phyloP scores from a whole-genome alignment of 2,888 invertebrate species.

The Homarus gammarus region DNA sequence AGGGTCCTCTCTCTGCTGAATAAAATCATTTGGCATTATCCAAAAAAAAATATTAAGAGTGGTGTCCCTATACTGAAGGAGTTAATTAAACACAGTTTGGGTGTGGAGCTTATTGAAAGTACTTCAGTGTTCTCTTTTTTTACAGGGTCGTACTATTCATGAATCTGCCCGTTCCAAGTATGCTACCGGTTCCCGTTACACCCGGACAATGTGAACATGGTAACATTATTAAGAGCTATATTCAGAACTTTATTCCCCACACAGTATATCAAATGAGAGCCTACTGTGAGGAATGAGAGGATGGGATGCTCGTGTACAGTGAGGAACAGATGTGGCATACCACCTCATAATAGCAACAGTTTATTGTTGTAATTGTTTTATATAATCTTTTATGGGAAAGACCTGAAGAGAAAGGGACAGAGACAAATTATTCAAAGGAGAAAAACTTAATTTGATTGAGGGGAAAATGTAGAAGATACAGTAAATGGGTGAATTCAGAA shows the following conservation, averaged over 20 bases:
- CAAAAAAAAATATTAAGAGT: not conserved
- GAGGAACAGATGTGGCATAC: not conserved
- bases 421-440: not conserved
- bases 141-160: constrained; percentile 52
- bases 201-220: constrained; percentile 57
- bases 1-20: too few relatives aligned
- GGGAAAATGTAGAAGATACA: too few relatives aligned
- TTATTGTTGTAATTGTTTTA: too few relatives aligned
- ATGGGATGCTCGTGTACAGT: not conserved
- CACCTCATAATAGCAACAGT: not conserved
- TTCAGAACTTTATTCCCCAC: not conserved
- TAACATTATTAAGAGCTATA: not conserved
- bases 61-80: not conserved
- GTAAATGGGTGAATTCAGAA: too few relatives aligned
- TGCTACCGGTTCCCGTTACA: constrained; percentile 56
- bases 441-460: too few relatives aligned
- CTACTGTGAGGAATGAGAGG: not conserved
- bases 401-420: not conserved
- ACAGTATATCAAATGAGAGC: not conserved
- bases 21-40: not conserved
- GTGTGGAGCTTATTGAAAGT: too few relatives aligned
- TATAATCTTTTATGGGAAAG: not conserved
- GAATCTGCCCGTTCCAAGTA: constrained; percentile 65
- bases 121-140: not conserved
- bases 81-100: not conserved